These are phyloP conservation scores for Muricea muricata DNA, from an alignment of 92 coral and sea anemone species.

Conservation along the genomic window DNA sequence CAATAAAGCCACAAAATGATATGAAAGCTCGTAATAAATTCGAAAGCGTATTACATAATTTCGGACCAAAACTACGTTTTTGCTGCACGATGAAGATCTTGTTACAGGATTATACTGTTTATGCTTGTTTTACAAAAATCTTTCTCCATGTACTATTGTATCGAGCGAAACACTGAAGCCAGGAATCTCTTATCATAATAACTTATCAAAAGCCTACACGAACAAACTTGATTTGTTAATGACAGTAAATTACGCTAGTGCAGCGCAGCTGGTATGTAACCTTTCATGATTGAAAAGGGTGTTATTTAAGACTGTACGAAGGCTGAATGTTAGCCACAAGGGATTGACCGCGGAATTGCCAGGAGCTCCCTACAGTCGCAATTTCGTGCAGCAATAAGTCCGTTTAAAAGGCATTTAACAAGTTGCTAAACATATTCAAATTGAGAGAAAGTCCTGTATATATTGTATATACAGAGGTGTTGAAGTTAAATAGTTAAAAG, in stretches of 20 bases:
- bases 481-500: background rate
- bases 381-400: background rate
- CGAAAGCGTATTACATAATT: background rate
- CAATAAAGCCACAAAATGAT: constrained; percentile 24
- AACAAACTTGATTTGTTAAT: constrained; percentile 48
- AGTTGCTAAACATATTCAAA: background rate
- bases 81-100: background rate
- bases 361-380: background rate
- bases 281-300: constrained; percentile 49
- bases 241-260: constrained; percentile 51
- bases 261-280: constrained; percentile 51
- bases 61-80: background rate
- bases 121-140: too few relatives aligned
- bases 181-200: constrained; percentile 32
- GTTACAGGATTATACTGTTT: too few relatives aligned
- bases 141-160: background rate
- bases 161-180: constrained; percentile 8
- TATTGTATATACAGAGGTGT: background rate
- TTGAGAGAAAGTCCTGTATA: background rate
- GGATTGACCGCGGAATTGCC: constrained; percentile 17
- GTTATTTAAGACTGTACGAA: constrained; percentile 48
- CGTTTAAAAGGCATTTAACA: background rate
- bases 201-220: constrained; percentile 32
- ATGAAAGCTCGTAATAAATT: background rate
- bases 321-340: constrained; percentile 28